Evolutionary conservation across 2,888 invertebrate species (phyloP), one percentile per base, ranked within the genome.

Genomic region (Meta bourneti): DNA sequence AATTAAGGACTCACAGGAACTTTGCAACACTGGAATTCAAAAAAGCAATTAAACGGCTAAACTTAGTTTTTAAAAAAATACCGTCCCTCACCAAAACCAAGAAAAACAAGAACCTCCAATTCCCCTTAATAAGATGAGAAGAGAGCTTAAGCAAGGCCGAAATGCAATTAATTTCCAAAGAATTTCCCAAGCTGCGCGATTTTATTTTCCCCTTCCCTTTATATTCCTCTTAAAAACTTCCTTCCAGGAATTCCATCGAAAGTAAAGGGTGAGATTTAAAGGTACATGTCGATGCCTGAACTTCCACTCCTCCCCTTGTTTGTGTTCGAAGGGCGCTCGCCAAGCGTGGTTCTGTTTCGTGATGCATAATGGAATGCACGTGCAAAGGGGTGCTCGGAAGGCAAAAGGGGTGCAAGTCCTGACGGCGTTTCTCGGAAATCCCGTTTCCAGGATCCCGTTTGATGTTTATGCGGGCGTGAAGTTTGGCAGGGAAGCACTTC

Each of bases 121-220:
- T 61, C 34, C 70, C 19, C n/a, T 48, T 81, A 71, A 81, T 48
- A 20, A 72, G 49, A 49, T 1, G 8, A 48, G 71, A 51, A 49
- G 51, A 5, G 19, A n/a, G 49, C 48, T 82, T 82, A 49, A 49
- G 49, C 51, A 70, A 71, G 69, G 52, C 34, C 52, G 19, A 79
- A 88, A 88, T 54, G 61, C 88, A 81, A 88, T 88, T 88, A 88
- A 88, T 88, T 88, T 81, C 8, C 9, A 51, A 48, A 77, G 77
- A 86, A 77, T 49, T 84, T 78, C 54, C 54, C 34, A 61, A 54
- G 75, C 75, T 54, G 7, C 34, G 52, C 19, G 72, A 51, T 11
- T 74, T 83, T 51, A 34, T 74, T 75, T 61, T 20, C n/a, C 54
- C n/a, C 9, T 69, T 6, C 61, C 9, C 52, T 61, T 48, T 75